A percentile compares a stretch with the other conserved stretches of the same genome.
These are phyloP conservation scores for Drepana arcuata DNA, from an alignment of 1,140 invertebrate species.

Conservation along the genomic window DNA sequence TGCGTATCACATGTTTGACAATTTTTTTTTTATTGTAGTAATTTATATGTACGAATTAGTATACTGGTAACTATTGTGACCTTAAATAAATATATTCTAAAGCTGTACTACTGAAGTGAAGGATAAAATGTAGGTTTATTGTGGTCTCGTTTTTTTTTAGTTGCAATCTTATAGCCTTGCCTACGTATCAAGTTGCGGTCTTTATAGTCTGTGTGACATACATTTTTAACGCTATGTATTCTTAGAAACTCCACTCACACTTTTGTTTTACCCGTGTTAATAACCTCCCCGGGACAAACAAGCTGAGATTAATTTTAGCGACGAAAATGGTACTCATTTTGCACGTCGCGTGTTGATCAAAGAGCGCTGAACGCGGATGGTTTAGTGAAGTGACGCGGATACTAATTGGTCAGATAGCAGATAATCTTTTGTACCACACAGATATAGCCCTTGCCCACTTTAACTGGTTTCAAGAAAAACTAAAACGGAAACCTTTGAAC, in stretches of 20 bases:
- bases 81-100: background rate
- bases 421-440: too few relatives aligned
- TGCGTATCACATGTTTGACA: background rate
- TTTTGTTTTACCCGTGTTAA: slow-evolving; percentile 34
- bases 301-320: slow-evolving; percentile 37
- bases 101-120: background rate
- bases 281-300: slow-evolving; percentile 39
- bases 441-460: too few relatives aligned
- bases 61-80: background rate
- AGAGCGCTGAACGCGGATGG: slow-evolving; percentile 31
- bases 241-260: slow-evolving; percentile 32
- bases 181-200: slow-evolving; percentile 35
- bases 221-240: slow-evolving; percentile 36
- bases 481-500: too few relatives aligned
- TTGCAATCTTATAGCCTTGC: too few relatives aligned
- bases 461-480: too few relatives aligned
- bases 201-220: slow-evolving; percentile 43
- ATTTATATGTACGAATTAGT: background rate
- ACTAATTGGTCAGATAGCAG: slow-evolving; percentile 54
- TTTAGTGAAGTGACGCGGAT: slow-evolving; percentile 43
- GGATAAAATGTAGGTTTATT: too few relatives aligned
- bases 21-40: too few relatives aligned
- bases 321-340: slow-evolving; percentile 47
- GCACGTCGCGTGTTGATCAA: slow-evolving; percentile 47
- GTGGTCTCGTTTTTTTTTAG: too few relatives aligned